Conservation (phyloP, 2,888 invertebrate species). For the Hypena proboscidalis region DNA sequence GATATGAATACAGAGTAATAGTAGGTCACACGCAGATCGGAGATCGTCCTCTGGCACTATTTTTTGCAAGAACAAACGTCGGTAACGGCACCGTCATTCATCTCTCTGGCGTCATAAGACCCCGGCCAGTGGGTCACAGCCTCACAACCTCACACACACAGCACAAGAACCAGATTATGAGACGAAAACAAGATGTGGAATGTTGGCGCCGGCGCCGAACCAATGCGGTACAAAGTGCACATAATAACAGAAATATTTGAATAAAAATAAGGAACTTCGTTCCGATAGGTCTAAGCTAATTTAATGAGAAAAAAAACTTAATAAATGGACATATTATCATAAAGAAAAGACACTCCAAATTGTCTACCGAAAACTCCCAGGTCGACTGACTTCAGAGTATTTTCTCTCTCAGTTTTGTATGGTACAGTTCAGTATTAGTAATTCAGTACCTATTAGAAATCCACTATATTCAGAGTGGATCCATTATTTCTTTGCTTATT, state of each 20-base stretch:
- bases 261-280: neutral
- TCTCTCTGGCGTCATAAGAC: neutral
- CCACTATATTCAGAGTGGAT: too few species aligned
- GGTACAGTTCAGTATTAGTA: too few species aligned
- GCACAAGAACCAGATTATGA: neutral
- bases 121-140: conserved; percentile 21
- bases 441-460: too few species aligned
- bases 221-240: neutral
- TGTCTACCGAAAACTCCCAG: too few species aligned
- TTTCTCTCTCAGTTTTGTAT: too few species aligned
- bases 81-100: conserved; percentile 6
- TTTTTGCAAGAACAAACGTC: neutral
- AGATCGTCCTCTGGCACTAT: neutral
- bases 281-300: neutral
- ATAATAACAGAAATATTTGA: neutral
- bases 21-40: neutral
- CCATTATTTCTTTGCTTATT: too few species aligned
- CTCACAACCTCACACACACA: neutral
- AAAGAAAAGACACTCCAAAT: too few species aligned
- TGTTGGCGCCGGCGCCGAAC: conserved; percentile 35
- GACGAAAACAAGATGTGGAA: conserved; percentile 11
- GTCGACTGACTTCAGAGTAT: too few species aligned
- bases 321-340: too few species aligned
- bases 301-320: neutral
- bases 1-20: too few species aligned